A percentile compares a stretch with the other conserved stretches of the same genome.
Evolutionary conservation across 2,797 vertebrate genomes (phyloP).

Genomic region (Stomatorhinus walkeri): DNA sequence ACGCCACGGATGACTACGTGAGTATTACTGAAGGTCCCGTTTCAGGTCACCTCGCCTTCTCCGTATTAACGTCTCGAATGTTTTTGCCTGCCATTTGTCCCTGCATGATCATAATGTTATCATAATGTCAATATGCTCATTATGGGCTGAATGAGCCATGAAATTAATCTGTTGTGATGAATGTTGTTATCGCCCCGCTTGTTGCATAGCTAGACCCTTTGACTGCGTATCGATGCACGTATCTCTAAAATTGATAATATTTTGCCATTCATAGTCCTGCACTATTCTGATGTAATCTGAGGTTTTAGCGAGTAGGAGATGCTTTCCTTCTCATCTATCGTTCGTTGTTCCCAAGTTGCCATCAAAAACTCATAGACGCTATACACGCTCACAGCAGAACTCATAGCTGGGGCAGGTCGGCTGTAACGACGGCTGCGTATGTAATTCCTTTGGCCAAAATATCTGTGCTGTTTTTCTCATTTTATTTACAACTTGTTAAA

Average conservation of each 20-base stretch:
- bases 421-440: background rate
- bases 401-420: background rate
- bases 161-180: background rate
- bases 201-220: background rate
- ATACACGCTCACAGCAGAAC: background rate
- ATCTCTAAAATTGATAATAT: background rate
- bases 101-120: background rate
- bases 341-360: background rate
- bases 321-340: background rate
- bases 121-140: background rate
- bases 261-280: background rate
- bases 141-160: background rate
- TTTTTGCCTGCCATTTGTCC: background rate
- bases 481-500: background rate
- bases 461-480: background rate
- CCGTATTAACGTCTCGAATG: background rate
- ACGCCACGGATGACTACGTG: constrained; percentile 76
- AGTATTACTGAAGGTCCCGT: constrained; percentile 34
- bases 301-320: background rate
- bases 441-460: background rate
- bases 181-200: background rate
- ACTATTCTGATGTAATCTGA: background rate
- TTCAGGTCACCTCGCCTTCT: background rate
- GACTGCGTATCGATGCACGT: background rate
- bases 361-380: background rate